phyloP scores from a whole-genome alignment of 2,797 vertebrate species.

The Phrynocephalus forsythii region DNA sequence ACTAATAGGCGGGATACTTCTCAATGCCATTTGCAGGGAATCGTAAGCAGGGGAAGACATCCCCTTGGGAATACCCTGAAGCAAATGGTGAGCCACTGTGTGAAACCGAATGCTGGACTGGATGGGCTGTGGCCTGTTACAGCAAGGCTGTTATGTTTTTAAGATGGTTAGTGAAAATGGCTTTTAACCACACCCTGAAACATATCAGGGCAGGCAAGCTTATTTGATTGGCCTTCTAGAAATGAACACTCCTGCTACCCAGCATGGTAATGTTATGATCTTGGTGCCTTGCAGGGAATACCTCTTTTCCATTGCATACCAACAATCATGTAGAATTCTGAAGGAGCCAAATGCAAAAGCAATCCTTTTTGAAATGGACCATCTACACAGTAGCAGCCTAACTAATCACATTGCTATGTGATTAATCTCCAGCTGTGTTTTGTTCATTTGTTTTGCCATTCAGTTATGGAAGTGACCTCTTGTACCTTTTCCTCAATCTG shows the following conservation, averaged over 20 bases:
- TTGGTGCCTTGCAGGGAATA: background rate
- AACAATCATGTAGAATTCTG: background rate
- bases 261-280: background rate
- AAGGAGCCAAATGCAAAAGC: background rate
- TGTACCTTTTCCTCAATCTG: background rate
- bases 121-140: no score
- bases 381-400: background rate
- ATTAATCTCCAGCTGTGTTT: background rate
- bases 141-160: slow-evolving; percentile 42
- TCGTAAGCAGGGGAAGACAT: no score
- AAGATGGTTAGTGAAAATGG: slow-evolving; percentile 46
- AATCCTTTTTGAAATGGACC: background rate
- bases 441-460: background rate
- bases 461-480: background rate
- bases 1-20: no score
- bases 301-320: background rate
- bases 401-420: background rate
- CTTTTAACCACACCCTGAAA: slow-evolving; percentile 23
- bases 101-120: no score
- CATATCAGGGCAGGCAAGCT: slow-evolving; percentile 59
- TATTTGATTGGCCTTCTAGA: slow-evolving; percentile 1
- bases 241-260: background rate
- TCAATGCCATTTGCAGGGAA: no score
- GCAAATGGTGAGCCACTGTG: no score
- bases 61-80: no score